Evolutionary conservation across 2,888 invertebrate species (phyloP), one percentile per base, ranked within the genome.

Genomic region (Netelia fuscicornis): DNA sequence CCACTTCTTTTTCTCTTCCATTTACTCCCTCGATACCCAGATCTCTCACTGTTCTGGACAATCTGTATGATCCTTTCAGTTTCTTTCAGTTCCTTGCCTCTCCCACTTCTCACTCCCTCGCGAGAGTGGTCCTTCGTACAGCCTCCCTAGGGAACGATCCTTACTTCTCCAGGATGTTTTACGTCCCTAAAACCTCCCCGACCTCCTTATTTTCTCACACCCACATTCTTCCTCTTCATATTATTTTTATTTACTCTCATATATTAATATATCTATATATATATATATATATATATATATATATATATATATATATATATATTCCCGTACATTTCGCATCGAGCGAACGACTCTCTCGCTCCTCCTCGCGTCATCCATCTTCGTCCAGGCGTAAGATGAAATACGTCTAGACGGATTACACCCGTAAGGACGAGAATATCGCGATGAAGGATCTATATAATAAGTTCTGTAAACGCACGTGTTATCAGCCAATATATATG

Each of bases 331-430:
- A n/a, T 54, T 74, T 75, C 58, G 68, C 54, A 11, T n/a, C 13
- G 48, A 10, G 3, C 48, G 48, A 13, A 48, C 0, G 5, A 2
- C 23, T 44, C 25, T 17, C 62, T 68, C 6, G 42, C 17, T 0
- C 17, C 25, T 25, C 23, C 37, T 68, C 64, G 37, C 17, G 58
- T 80, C 71, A 56, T 76, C 42, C 76, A 20, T 80, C 76, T 76
- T 76, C 65, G 60, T 84, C 71, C 75, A 80, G 71, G 71, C 75
- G 64, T 67, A 54, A 80, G 76, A 84, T 84, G 65, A 84, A 52
- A 76, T 67, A 77, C 71, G 80, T 84, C 83, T 76, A 76, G 80
- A 67, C 80, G 80, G 76, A 76, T 84, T 71, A 84, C 65, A 68
- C 60, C 79, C 48, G 44, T 23, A n/a, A 20, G 58, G 48, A 48